Conservation (phyloP, 2,888 invertebrate genomes). For the Lypha dubia region DNA sequence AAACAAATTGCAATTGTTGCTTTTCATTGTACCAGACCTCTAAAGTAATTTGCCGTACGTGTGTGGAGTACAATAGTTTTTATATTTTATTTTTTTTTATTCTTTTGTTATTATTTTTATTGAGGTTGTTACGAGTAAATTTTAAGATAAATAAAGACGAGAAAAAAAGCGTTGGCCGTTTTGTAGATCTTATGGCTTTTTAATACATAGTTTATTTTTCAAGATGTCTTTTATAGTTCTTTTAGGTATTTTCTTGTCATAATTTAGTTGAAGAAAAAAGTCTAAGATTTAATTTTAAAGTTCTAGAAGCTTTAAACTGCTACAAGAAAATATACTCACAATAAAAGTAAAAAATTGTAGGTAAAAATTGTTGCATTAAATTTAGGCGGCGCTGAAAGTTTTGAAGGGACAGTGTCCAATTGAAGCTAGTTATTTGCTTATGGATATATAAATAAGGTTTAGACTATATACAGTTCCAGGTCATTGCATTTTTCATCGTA, state of each 20-base stretch:
- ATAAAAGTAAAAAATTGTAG: neutral
- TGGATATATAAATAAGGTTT: too few relatives aligned
- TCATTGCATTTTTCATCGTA: too few relatives aligned
- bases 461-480: too few relatives aligned
- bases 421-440: too few relatives aligned
- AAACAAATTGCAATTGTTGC: constrained; percentile 84
- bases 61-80: constrained; percentile 63
- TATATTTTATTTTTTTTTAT: constrained; percentile 28
- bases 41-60: constrained; percentile 75
- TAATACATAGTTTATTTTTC: constrained; percentile 47
- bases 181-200: constrained; percentile 58
- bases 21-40: constrained; percentile 80
- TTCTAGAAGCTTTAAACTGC: constrained; percentile 5
- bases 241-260: neutral
- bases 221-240: constrained; percentile 37
- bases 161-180: constrained; percentile 55
- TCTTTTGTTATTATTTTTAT: constrained; percentile 57
- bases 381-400: neutral
- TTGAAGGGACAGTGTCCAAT: too few relatives aligned
- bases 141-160: constrained; percentile 18
- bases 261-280: constrained; percentile 20
- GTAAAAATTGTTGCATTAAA: neutral
- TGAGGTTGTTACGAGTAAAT: constrained; percentile 37
- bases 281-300: constrained; percentile 45
- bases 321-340: neutral